phyloP scores from a whole-genome alignment of 1,140 invertebrate species.

The Trichoplusia ni region DNA sequence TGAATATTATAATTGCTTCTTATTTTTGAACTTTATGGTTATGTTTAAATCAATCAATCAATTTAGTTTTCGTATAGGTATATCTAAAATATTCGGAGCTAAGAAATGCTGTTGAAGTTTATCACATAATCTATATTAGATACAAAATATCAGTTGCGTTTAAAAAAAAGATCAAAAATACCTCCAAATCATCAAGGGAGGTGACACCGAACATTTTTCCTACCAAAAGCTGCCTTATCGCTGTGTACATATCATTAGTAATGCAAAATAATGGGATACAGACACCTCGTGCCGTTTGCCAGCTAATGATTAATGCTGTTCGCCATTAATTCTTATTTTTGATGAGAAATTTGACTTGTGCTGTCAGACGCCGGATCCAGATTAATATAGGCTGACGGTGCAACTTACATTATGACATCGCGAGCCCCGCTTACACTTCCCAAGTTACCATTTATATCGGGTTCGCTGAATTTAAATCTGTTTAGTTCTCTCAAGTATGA shows the following conservation, averaged over 20 bases:
- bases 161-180: slow-evolving; percentile 38
- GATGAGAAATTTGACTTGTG: slow-evolving; percentile 81
- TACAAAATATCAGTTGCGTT: neutral
- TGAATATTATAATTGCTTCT: neutral
- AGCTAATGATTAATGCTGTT: slow-evolving; percentile 78
- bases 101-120: no score
- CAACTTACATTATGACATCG: slow-evolving; percentile 71
- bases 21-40: neutral
- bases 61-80: no score
- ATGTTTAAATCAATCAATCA: no score
- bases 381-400: slow-evolving; percentile 79
- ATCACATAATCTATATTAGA: neutral
- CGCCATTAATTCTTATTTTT: slow-evolving; percentile 82
- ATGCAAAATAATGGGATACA: slow-evolving; percentile 81
- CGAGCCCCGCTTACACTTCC: slow-evolving; percentile 42
- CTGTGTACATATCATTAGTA: slow-evolving; percentile 80
- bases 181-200: slow-evolving; percentile 39
- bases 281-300: slow-evolving; percentile 80
- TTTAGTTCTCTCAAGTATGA: no score
- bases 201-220: slow-evolving; percentile 64
- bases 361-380: slow-evolving; percentile 78
- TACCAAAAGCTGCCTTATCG: slow-evolving; percentile 71
- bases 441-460: slow-evolving; percentile 22
- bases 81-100: no score
- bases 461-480: slow-evolving; percentile 2